These are phyloP conservation scores for Oscheius sp. DNA, from an alignment of 2,888 invertebrate genomes.

Conservation along the genomic window DNA sequence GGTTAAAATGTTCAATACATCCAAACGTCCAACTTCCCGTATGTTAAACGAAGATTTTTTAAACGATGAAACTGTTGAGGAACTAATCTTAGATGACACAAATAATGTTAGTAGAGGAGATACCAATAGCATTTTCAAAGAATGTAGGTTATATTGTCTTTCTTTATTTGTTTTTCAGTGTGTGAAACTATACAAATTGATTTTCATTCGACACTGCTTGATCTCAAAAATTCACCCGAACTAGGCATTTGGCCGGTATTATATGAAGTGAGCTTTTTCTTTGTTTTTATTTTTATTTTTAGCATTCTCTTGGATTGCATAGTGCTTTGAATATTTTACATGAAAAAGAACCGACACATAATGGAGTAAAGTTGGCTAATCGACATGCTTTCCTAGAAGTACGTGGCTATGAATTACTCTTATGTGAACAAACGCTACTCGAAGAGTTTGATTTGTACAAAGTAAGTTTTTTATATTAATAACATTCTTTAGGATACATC, in stretches of 20 bases:
- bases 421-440: slow-evolving; percentile 10
- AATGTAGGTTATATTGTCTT: slow-evolving; percentile 5
- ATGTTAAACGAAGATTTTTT: not conserved
- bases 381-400: slow-evolving; percentile 20
- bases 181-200: not conserved
- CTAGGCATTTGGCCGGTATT: slow-evolving; percentile 5
- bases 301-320: not conserved
- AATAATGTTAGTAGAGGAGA: slow-evolving; percentile 23
- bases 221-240: slow-evolving; percentile 1
- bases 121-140: slow-evolving; percentile 14
- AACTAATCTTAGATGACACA: not conserved
- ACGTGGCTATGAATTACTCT: slow-evolving; percentile 23
- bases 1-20: not conserved
- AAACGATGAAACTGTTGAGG: not conserved
- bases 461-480: not conserved
- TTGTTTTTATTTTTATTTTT: not conserved
- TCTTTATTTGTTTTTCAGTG: not conserved
- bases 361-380: slow-evolving; percentile 11
- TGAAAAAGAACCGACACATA: not conserved
- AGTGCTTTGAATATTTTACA: slow-evolving; percentile 14
- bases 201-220: slow-evolving; percentile 2
- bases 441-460: slow-evolving; percentile 10
- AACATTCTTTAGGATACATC: slow-evolving; percentile 22
- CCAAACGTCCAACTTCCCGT: not conserved
- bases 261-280: not conserved